Evolutionary conservation across 2,888 invertebrate species (phyloP), one percentile per base, ranked within the genome.

Genomic region (Julus scandinavius): DNA sequence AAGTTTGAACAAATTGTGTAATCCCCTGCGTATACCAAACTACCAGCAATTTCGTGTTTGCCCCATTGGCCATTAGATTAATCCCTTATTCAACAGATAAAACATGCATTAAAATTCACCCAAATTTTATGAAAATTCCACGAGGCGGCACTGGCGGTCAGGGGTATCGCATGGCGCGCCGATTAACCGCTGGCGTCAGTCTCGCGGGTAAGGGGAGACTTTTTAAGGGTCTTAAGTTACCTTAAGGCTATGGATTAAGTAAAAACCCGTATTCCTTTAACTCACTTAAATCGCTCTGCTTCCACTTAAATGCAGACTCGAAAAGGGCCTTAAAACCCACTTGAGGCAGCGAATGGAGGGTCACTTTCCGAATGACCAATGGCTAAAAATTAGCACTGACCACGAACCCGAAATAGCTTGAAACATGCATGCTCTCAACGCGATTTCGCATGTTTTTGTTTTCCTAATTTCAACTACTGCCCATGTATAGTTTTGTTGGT

Each of bases 181-280:
- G 20, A 72, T 72, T 72, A 72, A 72, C 72, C 72, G 5, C 72
- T 72, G 72, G 72, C 72, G 72, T 72, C 72, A 72, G 72, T 72
- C 72, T 72, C 20, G 72, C 20, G 29, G 72, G 72, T 29, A 5
- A 72, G 29, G 72, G 29, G 72, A 72, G n/a, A 20, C 29, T 29
- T 29, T 63, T 45, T n/a, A 72, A 72, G 20, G 72, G 72, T 72
- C 29, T 72, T 29, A 72, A 72, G 72, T 72, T 72, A 20, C 72
- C 72, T 72, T 72, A 29, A 72, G 72, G 72, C 72, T 72, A 72
- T 9, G 72, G 72, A 72, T 72, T 72, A 72, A 72, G 20, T 72
- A 72, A 72, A 45, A 72, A 72, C 72, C 72, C 72, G 72, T 72
- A 29, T 72, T 20, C 72, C 72, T 72, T 72, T 72, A 72, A 72